Base-by-base conservation (phyloP, 2,888 invertebrate species). In the Encarsia formosa region DNA sequence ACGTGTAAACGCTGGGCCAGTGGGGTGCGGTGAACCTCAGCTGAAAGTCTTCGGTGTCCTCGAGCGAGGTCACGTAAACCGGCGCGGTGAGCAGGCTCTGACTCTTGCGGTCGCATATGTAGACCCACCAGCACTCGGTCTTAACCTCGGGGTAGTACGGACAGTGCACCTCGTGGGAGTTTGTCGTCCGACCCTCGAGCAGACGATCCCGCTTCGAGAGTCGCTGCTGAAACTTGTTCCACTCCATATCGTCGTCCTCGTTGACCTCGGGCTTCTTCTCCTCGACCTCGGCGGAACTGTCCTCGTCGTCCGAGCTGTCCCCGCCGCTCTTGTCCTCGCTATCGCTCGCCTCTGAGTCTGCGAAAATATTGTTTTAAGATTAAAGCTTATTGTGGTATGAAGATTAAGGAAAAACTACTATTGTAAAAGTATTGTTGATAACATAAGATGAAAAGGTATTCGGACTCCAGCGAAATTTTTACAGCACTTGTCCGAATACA, bases 111-210 rank as follows among this genome's bases (percentile, higher is more conserved):
- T 99, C 98, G 76, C 91, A 91, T 63, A 99, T 88, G 75, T 98
- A 99, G 60, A 97, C 88, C 97, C 98, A 99, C 98, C 99, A 99
- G 77, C 90, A 97, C 76, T 99, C 99, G 73, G 96, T 96, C 73
- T 99, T 95, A 68, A 88, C 86, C 73, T 88, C 87, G 4, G 99
- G 95, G 75, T 89, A 99, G 74, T 87, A 86, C 0, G 99, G 99
- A 76, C 94, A 91, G 75, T 99, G 99, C 22, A 99, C 98, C n/a
- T 87, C 81, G 73, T 97, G 97, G 13, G 97, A 97, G 63, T 87
- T 81, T 76, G 94, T 93, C 40, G 93, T 93, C 68, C 92, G 89
- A 5, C 95, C 92, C 74, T 97, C 97, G 34, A 97, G 77, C 15
- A 82, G 81, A 61, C 91, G 86, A 68, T 96, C 95, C 18, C 90